These are phyloP conservation scores for Psittacara wagleri DNA, from an alignment of 2,113 vertebrate species.

Conservation along the genomic window DNA sequence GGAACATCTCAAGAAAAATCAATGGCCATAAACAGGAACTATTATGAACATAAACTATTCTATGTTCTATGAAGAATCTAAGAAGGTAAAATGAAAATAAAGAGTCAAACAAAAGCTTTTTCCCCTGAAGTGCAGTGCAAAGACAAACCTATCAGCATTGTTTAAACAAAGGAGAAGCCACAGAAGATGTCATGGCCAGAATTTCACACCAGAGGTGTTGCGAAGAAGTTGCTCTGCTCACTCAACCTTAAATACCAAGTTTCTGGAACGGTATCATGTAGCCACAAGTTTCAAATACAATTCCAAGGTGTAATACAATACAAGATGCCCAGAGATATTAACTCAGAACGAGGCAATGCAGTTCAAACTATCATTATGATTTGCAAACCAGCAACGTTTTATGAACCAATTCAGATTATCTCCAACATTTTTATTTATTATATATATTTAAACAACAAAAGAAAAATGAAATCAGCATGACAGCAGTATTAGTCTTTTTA, in stretches of 20 bases:
- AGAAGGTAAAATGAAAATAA: not conserved
- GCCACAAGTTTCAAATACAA: not conserved
- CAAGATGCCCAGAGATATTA: not conserved
- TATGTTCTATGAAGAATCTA: not conserved
- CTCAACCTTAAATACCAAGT: not conserved
- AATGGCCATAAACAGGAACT: not conserved
- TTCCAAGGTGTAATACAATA: not conserved
- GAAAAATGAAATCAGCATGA: not conserved
- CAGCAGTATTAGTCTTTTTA: constrained; percentile 29
- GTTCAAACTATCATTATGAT: constrained; percentile 17
- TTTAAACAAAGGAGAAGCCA: not conserved
- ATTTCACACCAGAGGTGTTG: not conserved
- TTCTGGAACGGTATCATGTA: not conserved
- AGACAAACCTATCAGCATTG: not conserved
- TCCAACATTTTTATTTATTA: constrained; percentile 1
- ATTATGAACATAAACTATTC: too few species aligned
- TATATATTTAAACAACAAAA: constrained; percentile 33
- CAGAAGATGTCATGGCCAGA: not conserved
- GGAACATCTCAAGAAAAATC: not conserved
- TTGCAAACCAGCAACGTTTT: constrained; percentile 37
- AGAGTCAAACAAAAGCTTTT: not conserved
- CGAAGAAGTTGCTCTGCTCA: not conserved
- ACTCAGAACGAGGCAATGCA: not conserved
- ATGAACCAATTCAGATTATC: constrained; percentile 33
- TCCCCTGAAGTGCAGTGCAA: not conserved